Evolutionary conservation across 1,140 invertebrate genomes (phyloP).

Genomic region (Coptotermes formosanus): DNA sequence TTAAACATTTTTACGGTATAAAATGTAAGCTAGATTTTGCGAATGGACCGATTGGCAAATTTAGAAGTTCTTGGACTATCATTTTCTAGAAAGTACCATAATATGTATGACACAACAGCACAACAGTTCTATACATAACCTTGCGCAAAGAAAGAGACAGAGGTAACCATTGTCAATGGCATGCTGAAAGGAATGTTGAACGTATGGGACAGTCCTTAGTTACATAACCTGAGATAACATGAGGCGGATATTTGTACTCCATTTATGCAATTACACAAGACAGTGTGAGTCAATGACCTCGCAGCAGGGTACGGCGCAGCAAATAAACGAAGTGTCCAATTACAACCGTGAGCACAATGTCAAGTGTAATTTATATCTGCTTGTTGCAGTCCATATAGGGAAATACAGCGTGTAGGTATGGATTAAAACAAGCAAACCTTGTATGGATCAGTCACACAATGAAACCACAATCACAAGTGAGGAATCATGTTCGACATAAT

Average conservation of each 20-base stretch:
- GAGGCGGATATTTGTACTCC: background rate
- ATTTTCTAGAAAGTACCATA: too few species aligned
- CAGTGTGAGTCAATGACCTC: background rate
- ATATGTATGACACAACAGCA: too few species aligned
- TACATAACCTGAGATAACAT: background rate
- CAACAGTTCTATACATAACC: too few species aligned
- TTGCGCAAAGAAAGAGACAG: too few species aligned
- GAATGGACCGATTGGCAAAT: too few species aligned
- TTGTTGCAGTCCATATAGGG: background rate
- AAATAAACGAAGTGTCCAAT: background rate
- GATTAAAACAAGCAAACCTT: background rate
- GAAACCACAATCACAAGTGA: background rate
- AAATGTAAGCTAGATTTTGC: too few species aligned
- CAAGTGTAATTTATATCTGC: background rate
- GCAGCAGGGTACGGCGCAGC: background rate
- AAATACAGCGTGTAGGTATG: background rate
- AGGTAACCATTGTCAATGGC: too few species aligned
- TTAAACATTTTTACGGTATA: too few species aligned
- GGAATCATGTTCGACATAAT: background rate
- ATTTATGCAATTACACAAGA: background rate
- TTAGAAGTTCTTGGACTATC: too few species aligned
- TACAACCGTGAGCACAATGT: background rate
- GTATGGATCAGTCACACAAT: background rate
- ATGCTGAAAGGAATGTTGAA: too few species aligned
- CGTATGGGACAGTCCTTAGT: too few species aligned